A percentile compares a stretch with the other conserved stretches of the same genome.
Evolutionary conservation across 2,797 vertebrate genomes (phyloP).

Genomic region (Gambelia wislizenii): DNA sequence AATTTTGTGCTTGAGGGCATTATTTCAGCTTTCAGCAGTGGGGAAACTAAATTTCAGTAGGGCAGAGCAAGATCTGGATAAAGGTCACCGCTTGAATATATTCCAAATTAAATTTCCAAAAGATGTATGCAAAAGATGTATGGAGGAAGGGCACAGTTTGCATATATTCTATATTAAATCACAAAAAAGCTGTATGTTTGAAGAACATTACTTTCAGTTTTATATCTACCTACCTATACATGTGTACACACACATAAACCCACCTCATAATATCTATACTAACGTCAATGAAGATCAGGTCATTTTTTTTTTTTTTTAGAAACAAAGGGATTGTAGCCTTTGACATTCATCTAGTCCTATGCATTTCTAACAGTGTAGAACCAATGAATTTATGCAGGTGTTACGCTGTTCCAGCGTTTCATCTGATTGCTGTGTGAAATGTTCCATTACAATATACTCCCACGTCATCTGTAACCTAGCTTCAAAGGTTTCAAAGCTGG

Average conservation of each 20-base stretch:
- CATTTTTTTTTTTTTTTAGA: neutral
- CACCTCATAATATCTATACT: neutral
- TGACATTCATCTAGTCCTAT: neutral
- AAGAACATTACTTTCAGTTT: conserved; percentile 19
- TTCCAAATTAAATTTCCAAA: conserved; percentile 15
- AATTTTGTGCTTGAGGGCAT: conserved; percentile 22
- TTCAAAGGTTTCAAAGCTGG: neutral
- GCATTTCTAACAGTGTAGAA: neutral
- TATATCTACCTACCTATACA: neutral
- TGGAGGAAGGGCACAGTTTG: conserved; percentile 1
- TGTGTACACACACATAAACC: neutral
- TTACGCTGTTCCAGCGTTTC: neutral
- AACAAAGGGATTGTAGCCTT: neutral
- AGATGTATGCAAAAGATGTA: neutral
- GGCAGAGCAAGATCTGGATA: neutral
- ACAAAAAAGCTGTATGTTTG: neutral
- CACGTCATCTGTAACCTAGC: neutral
- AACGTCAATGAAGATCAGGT: neutral
- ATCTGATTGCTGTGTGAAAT: neutral
- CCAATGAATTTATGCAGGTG: neutral
- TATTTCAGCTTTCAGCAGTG: conserved; percentile 26
- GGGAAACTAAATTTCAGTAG: neutral
- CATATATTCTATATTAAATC: neutral
- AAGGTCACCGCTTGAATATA: conserved; percentile 7
- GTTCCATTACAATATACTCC: neutral